These are phyloP conservation scores for Trichogramma dendrolimi DNA, from an alignment of 2,888 invertebrate species.

Conservation along the genomic window DNA sequence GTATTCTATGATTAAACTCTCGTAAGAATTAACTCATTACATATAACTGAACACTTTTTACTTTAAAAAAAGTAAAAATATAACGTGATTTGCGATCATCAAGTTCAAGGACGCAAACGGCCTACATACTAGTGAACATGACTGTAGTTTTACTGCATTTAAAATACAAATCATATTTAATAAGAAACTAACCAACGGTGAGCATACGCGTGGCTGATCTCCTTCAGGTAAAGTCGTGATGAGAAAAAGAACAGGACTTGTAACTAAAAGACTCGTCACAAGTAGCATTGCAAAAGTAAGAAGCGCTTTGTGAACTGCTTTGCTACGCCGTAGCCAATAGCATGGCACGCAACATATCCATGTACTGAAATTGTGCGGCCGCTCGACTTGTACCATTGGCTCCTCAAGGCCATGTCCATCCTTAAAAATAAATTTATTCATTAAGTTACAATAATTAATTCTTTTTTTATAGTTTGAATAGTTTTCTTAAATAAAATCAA, in stretches of 20 bases:
- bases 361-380: constrained; percentile 48
- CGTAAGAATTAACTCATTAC: no score
- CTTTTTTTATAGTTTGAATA: no score
- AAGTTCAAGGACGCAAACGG: no score
- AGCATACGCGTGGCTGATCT: constrained; percentile 49
- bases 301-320: constrained; percentile 59
- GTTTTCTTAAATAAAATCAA: no score
- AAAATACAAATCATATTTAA: not conserved
- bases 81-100: no score
- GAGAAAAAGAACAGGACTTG: constrained; percentile 60
- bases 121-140: no score
- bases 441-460: no score
- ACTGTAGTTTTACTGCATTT: no score
- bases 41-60: no score
- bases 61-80: no score
- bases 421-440: constrained; percentile 3
- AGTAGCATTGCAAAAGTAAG: constrained; percentile 60
- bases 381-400: constrained; percentile 45
- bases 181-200: constrained; percentile 42
- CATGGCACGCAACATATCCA: constrained; percentile 62
- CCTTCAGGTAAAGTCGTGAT: constrained; percentile 53
- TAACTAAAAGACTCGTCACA: constrained; percentile 59
- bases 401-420: constrained; percentile 41
- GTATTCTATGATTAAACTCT: no score
- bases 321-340: constrained; percentile 57